phyloP scores from a whole-genome alignment of 2,888 invertebrate genomes.

The Apamea crenata region DNA sequence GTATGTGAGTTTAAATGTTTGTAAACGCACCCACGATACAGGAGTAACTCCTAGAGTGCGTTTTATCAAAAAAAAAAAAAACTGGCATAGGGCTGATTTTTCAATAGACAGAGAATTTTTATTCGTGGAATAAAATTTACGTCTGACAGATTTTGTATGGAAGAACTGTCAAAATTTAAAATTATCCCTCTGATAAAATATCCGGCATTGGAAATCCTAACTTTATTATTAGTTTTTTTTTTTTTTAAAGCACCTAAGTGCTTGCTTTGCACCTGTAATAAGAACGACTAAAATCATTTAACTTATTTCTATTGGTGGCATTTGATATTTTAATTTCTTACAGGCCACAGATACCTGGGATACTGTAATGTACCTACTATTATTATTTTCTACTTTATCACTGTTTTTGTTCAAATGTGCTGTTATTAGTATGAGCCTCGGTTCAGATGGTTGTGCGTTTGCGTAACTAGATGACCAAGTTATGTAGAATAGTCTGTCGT shows the following conservation, averaged over 20 bases:
- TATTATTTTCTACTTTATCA: conserved; percentile 25
- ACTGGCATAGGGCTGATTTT: too few relatives aligned
- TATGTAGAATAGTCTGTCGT: background rate
- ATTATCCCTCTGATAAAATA: too few relatives aligned
- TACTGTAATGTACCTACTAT: conserved; percentile 59
- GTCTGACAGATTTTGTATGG: too few relatives aligned
- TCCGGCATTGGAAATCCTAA: too few relatives aligned
- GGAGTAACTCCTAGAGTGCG: too few relatives aligned
- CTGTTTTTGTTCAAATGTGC: conserved; percentile 13
- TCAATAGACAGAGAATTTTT: too few relatives aligned
- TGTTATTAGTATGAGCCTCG: conserved; percentile 2
- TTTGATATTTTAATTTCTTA: conserved; percentile 55
- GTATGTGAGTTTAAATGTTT: too few relatives aligned
- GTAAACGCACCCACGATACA: too few relatives aligned
- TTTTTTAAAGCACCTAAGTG: background rate
- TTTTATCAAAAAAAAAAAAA: too few relatives aligned
- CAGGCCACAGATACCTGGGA: conserved; percentile 54
- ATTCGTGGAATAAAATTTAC: too few relatives aligned
- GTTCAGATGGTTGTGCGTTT: conserved; percentile 17
- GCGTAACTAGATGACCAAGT: background rate
- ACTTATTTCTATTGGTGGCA: conserved; percentile 28
- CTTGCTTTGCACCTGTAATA: conserved; percentile 10
- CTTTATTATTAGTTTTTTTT: background rate
- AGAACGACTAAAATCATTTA: background rate
- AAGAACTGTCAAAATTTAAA: too few relatives aligned